Base-by-base conservation (phyloP, 2,113 vertebrate species). In the Thymallus thymallus region DNA sequence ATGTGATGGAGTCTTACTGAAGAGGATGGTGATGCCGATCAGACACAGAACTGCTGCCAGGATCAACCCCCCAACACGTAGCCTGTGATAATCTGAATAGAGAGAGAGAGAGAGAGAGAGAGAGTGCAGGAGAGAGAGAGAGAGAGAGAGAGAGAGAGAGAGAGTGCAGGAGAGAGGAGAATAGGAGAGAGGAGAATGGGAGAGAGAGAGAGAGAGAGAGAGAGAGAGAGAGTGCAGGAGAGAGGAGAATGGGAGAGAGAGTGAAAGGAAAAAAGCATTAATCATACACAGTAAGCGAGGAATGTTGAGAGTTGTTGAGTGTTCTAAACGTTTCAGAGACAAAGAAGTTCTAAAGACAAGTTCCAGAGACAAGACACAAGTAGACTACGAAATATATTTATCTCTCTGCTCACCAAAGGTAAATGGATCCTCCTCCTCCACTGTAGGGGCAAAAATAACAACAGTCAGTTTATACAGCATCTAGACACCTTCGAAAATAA, bases 1-100 rank as follows among this genome's bases (percentile, higher is more conserved):
- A 10, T 48, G 60, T 67, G 35, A 63, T 60, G 45, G 60, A 65
- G 73, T 93, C 96, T 96, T 88, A 97, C 96, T 97, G 80, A 97
- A 0, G 23, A 96, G 89, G 73, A 96, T 91, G 24, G 93, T 93
- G 82, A 97, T 93, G 76, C 96, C 96, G 0, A 94, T 75, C 46
- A 94, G 90, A 74, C 95, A 96, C 74, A 96, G 90, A 16, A 96
- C 75, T 0, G 87, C 95, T 0, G 96, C 94, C 3, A 94, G 87
- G 67, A 94, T 92, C 83, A 97, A 88, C 3, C 96, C 96, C 1
- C 94, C 92, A 0, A 96, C 85, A 64, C 91, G 92, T 69, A 97
- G 94, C 24, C 86, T 87, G 61, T 95, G 10, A 87, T 95, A 96
- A 77, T 97, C 95, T 97, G 79, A 48, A 60, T n/a, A 60, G 56